Evolutionary conservation across 1,140 invertebrate species (phyloP).

Genomic region (Drosophila ohnishii): DNA sequence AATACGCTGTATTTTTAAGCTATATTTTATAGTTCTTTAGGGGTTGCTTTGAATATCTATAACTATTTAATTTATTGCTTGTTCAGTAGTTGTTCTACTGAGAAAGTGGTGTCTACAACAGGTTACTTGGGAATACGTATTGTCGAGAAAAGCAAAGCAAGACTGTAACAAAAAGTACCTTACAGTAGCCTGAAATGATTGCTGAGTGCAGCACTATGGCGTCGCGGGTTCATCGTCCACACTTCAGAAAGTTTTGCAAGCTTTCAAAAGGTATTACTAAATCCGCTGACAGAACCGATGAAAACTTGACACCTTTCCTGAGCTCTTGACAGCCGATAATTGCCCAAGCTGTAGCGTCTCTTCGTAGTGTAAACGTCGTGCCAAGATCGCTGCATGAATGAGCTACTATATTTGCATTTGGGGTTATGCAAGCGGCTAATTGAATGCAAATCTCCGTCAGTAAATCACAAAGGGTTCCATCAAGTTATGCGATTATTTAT

Average conservation of each 20-base stretch:
- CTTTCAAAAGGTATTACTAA: conserved; percentile 32
- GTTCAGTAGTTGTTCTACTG: background rate
- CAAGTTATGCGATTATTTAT: conserved; percentile 34
- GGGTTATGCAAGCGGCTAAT: conserved; percentile 33
- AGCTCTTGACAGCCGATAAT: conserved; percentile 39
- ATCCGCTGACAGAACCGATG: conserved; percentile 41
- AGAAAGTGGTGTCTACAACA: background rate
- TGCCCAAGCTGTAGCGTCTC: conserved; percentile 12
- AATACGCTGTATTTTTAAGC: background rate
- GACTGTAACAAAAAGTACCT: background rate
- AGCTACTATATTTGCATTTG: conserved; percentile 36
- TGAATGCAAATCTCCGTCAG: conserved; percentile 25
- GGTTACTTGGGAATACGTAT: background rate
- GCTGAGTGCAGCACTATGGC: conserved; percentile 20
- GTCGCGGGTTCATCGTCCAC: conserved; percentile 43
- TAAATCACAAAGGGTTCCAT: conserved; percentile 42
- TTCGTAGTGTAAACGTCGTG: conserved; percentile 31
- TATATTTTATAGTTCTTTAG: background rate
- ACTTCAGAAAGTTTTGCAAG: conserved; percentile 30
- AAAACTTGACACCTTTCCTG: conserved; percentile 48
- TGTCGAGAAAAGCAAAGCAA: background rate
- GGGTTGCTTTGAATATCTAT: background rate
- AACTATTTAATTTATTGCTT: conserved; percentile 4
- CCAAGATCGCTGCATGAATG: conserved; percentile 35
- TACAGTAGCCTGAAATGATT: conserved; percentile 1